phyloP scores from a whole-genome alignment of 92 coral and sea anemone genomes.

The Umimayanthus chanpuru region DNA sequence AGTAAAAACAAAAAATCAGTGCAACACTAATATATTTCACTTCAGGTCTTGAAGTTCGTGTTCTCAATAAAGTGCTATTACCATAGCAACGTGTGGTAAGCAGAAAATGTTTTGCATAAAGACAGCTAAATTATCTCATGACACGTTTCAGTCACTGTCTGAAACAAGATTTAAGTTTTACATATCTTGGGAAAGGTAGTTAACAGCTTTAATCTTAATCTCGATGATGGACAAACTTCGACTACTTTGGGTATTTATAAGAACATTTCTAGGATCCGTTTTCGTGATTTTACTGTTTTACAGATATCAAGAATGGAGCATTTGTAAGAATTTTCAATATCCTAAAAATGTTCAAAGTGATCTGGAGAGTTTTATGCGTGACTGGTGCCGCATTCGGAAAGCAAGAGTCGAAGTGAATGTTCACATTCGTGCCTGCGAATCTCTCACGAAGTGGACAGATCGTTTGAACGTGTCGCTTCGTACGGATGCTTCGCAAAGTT shows the following conservation, averaged over 20 bases:
- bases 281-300: slow-evolving; percentile 17
- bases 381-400: slow-evolving; percentile 91
- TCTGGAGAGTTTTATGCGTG: slow-evolving; percentile 64
- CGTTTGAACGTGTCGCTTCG: slow-evolving; percentile 23
- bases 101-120: slow-evolving; percentile 14
- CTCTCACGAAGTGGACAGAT: slow-evolving; percentile 69
- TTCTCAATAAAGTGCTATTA: not conserved
- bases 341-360: slow-evolving; percentile 28
- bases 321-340: not conserved
- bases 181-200: not conserved
- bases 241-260: not conserved
- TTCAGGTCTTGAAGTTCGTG: not conserved
- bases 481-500: slow-evolving; percentile 84
- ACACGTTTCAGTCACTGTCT: not conserved
- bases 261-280: slow-evolving; percentile 7
- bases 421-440: slow-evolving; percentile 61
- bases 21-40: no score
- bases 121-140: slow-evolving; percentile 1
- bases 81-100: not conserved
- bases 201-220: not conserved
- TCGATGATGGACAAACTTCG: not conserved
- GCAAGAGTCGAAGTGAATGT: slow-evolving; percentile 65
- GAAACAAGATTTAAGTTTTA: not conserved
- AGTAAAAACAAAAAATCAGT: no score
- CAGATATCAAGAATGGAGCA: not conserved